Evolutionary conservation across 1,140 invertebrate species (phyloP).

Genomic region (Hylaeus volcanicus): DNA sequence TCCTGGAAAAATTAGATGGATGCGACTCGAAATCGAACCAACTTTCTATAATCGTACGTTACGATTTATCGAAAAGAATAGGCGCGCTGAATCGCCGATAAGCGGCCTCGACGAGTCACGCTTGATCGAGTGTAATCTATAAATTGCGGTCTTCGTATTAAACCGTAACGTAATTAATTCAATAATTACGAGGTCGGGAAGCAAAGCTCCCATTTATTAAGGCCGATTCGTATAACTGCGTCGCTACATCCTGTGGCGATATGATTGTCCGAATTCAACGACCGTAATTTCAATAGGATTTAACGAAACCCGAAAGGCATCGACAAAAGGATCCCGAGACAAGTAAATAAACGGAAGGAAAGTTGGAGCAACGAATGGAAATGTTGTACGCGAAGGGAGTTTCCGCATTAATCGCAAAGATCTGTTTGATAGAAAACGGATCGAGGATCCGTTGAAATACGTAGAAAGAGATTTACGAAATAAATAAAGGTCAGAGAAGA

Average conservation of each 20-base stretch:
- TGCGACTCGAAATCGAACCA: neutral
- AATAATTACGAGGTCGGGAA: conserved; percentile 29
- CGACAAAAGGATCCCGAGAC: neutral
- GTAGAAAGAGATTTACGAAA: conserved; percentile 12
- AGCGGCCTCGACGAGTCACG: conserved; percentile 5
- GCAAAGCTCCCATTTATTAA: conserved; percentile 25
- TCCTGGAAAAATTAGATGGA: no score
- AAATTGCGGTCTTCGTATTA: conserved; percentile 34
- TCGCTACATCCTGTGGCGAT: neutral
- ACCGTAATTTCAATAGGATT: neutral
- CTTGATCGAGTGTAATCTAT: conserved; percentile 42
- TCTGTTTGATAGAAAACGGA: neutral
- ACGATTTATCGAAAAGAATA: conserved; percentile 7
- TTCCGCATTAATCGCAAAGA: neutral
- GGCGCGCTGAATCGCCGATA: conserved; percentile 3
- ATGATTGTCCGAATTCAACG: neutral
- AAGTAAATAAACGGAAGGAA: no score
- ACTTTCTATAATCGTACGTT: neutral
- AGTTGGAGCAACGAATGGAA: no score
- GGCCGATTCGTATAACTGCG: conserved; percentile 8
- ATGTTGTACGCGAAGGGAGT: neutral
- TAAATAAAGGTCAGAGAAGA: conserved; percentile 38
- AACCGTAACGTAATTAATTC: conserved; percentile 48
- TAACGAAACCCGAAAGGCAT: neutral
- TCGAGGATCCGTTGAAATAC: conserved; percentile 33